Conservation (phyloP, 2,113 vertebrate species). For the Nothoprocta pentlandii region DNA sequence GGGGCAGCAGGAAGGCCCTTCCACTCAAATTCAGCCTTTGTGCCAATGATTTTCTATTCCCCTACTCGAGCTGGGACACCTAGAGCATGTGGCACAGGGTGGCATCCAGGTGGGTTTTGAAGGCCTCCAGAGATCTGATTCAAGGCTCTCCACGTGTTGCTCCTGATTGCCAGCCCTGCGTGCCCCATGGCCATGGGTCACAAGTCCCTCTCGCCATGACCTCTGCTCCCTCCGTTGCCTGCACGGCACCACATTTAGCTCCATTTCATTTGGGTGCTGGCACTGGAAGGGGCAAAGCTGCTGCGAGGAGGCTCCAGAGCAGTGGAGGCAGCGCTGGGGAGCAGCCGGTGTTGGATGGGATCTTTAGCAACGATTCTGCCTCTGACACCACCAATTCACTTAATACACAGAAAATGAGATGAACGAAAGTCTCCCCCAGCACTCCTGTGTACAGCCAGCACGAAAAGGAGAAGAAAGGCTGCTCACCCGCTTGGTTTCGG, state of each 20-base stretch:
- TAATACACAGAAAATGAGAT: neutral
- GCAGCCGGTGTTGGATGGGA: neutral
- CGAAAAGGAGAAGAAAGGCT: neutral
- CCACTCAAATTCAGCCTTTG: neutral
- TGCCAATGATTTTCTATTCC: neutral
- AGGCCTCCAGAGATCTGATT: neutral
- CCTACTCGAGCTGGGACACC: too few species aligned
- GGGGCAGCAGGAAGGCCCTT: neutral
- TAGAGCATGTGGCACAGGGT: too few species aligned
- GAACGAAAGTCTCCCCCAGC: neutral
- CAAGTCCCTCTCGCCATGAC: neutral
- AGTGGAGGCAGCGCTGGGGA: neutral
- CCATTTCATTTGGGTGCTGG: neutral
- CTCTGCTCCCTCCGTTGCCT: neutral
- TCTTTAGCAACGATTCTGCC: neutral
- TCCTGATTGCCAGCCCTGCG: neutral
- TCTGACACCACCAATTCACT: neutral
- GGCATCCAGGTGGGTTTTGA: too few species aligned
- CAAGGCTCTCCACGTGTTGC: neutral
- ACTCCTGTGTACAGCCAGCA: accelerated
- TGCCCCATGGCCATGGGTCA: neutral
- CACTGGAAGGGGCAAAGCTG: neutral
- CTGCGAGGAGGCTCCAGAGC: neutral
- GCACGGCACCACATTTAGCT: neutral
- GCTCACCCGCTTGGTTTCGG: slow-evolving; percentile 93